Conservation (phyloP, 53 echinoderm and acorn worm genomes). For the Zoroaster sp. region DNA sequence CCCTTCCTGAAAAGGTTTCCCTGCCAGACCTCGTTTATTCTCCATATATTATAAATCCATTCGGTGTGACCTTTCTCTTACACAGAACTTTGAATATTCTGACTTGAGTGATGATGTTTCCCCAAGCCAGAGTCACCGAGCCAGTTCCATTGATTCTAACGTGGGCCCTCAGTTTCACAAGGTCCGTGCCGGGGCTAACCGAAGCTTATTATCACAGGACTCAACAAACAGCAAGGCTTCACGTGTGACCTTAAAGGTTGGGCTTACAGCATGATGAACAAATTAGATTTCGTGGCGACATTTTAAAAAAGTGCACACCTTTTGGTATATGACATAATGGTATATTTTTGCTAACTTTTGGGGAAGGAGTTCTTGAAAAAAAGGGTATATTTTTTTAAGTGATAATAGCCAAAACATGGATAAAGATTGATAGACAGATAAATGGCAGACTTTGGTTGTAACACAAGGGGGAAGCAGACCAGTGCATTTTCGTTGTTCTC, state of each 20-base stretch:
- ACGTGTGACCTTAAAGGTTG: neutral
- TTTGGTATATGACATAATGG: neutral
- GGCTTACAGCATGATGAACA: slow-evolving; percentile 6
- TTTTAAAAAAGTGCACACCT: neutral
- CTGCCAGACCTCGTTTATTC: too few species aligned
- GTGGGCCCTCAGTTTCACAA: slow-evolving; percentile 17
- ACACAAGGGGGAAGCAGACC: too few species aligned
- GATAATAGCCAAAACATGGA: too few species aligned
- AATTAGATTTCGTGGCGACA: neutral
- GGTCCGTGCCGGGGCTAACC: slow-evolving; percentile 1
- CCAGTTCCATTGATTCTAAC: slow-evolving; percentile 31
- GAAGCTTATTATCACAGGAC: slow-evolving; percentile 5
- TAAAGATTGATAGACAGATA: too few species aligned
- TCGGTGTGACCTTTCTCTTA: neutral
- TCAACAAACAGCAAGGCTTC: slow-evolving; percentile 28
- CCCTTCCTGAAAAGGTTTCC: too few species aligned
- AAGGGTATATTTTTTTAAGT: neutral
- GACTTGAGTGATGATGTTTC: slow-evolving; percentile 30
- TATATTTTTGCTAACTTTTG: neutral
- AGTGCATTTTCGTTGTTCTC: too few species aligned
- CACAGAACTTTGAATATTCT: slow-evolving; percentile 19
- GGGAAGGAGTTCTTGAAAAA: neutral
- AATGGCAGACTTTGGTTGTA: too few species aligned
- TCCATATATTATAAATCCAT: neutral
- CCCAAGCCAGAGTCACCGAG: slow-evolving; percentile 16